Evolutionary conservation across 2,888 invertebrate genomes (phyloP), one percentile per base, ranked within the genome.

Genomic region (Galeruca laticollis): DNA sequence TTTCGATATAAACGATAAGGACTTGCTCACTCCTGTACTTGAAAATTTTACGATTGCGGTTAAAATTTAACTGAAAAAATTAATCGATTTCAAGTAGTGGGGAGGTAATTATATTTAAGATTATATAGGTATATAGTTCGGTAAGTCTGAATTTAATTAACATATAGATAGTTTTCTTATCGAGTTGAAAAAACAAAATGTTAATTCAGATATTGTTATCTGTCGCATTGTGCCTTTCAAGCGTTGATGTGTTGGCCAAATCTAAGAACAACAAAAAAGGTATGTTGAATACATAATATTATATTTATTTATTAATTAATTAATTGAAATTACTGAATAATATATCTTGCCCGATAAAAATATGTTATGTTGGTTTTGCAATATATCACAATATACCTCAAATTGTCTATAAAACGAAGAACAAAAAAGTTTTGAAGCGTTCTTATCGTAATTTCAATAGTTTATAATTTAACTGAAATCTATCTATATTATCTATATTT

Each of bases 21-120:
- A 63, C 54, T 63, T 63, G 0, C 56, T 37, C 21, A 43, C 5
- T 15, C 4, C 56, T 2, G 3, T 40, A 61, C 35, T 61, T 60
- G 20, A 62, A 54, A 52, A 56, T 56, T 31, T 40, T 43, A 54
- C 26, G 35, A 52, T 35, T 21, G 63, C 56, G 63, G 43, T 63
- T 35, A 43, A 18, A 43, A 13, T 37, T 40, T 15, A 31, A 54
- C 15, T 33, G 43, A 63, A 26, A 63, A 43, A 56, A 40, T 43
- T 56, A 54, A 63, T 40, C 15, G 56, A 15, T 56, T 21, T 18
- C 13, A 5, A 43, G 40, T 18, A 43, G 56, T 37, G 56, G 54
- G 54, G 63, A 15, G 35, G 52, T 35, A 21, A 15, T 26, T 20
- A 9, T 51, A 11, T 20, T 20, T 21, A 21, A 51, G 13, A 21